Evolutionary conservation across 2,797 vertebrate genomes (phyloP).

Genomic region (Lepilemur septentrionalis): DNA sequence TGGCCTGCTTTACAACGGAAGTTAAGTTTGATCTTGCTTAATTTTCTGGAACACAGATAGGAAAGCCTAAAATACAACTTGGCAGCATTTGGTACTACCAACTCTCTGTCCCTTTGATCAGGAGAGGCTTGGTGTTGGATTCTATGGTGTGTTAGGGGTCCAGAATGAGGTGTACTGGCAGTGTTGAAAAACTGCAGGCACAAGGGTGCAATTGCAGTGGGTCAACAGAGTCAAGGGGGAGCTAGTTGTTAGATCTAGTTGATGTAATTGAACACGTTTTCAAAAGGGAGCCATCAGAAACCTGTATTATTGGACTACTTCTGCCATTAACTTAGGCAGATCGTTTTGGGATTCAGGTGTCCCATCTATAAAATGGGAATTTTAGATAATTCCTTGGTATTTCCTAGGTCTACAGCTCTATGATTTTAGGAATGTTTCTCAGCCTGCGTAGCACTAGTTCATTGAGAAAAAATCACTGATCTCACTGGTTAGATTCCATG

Average conservation of each 20-base stretch:
- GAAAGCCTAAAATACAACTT: slow-evolving; percentile 59
- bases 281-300: background rate
- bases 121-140: background rate
- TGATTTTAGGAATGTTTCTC: background rate
- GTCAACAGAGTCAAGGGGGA: background rate
- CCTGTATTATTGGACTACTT: background rate
- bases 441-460: background rate
- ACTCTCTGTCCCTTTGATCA: background rate
- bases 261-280: background rate
- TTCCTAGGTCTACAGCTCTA: background rate
- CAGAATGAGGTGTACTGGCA: background rate
- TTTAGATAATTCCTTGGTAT: background rate
- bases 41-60: slow-evolving; percentile 67
- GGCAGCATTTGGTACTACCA: background rate
- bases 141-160: background rate
- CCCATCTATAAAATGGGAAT: background rate
- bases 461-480: background rate
- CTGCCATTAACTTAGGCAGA: background rate
- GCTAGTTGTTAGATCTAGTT: background rate
- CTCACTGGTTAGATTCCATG: background rate
- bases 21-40: slow-evolving; percentile 78
- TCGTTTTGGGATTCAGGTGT: background rate
- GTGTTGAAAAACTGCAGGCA: background rate
- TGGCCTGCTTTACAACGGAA: slow-evolving; percentile 76
- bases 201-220: background rate